Percentiles rank a stretch among this genome's conserved stretches.
These are phyloP conservation scores for Mesocricetus auratus DNA, from an alignment of 2,113 vertebrate genomes.

Conservation along the genomic window DNA sequence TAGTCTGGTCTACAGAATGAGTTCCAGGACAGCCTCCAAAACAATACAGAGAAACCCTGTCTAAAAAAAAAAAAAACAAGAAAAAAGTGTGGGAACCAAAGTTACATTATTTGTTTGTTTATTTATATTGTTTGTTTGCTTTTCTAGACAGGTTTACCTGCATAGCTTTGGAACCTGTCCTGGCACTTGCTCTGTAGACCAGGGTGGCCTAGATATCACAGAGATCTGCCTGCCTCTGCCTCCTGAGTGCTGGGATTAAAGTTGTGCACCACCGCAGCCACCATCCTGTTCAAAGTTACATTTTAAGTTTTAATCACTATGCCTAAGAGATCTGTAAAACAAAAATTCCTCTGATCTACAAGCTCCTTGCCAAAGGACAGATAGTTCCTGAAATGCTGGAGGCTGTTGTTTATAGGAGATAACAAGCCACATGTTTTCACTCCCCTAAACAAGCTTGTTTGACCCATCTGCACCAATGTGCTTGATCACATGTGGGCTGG, in stretches of 20 bases:
- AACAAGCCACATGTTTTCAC: background rate
- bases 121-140: too few species aligned
- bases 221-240: too few species aligned
- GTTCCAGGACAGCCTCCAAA: background rate
- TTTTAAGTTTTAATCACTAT: background rate
- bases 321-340: background rate
- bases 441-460: background rate
- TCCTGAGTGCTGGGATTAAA: too few species aligned
- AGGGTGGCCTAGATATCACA: too few species aligned
- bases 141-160: too few species aligned
- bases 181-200: too few species aligned
- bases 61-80: background rate
- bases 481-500: rapidly evolving
- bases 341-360: background rate
- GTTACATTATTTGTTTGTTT: background rate
- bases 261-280: too few species aligned
- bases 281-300: background rate
- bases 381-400: background rate
- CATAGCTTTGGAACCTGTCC: too few species aligned
- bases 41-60: background rate
- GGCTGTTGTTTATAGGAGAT: background rate
- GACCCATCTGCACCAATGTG: background rate
- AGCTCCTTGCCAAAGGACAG: background rate
- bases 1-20: background rate
- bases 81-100: background rate